Conservation (phyloP, 2,888 invertebrate species). For the Conistra vaccinii region DNA sequence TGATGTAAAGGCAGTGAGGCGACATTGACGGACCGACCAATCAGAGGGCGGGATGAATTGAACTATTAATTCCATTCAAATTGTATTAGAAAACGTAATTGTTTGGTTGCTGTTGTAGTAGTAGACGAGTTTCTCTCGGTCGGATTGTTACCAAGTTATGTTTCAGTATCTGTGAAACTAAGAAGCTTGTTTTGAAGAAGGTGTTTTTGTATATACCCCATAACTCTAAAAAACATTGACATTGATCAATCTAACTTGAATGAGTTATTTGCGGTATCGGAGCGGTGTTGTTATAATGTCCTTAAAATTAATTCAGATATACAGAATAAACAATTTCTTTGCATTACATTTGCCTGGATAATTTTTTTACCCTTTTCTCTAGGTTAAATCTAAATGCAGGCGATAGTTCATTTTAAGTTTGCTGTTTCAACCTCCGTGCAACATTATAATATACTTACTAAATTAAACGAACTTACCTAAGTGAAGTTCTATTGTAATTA, state of each 20-base stretch:
- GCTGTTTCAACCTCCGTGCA: neutral
- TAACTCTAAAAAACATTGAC: too few species aligned
- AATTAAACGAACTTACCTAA: too few species aligned
- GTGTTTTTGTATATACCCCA: too few species aligned
- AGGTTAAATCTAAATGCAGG: neutral
- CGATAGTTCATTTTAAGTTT: neutral
- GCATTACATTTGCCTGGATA: neutral
- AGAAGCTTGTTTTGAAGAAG: neutral
- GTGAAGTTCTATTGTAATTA: too few species aligned
- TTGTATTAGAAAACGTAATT: constrained; percentile 73
- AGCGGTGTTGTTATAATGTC: too few species aligned
- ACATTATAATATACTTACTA: too few species aligned
- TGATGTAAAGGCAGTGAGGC: constrained; percentile 39
- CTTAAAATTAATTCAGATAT: too few species aligned
- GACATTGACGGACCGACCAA: constrained; percentile 76
- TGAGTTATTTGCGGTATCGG: too few species aligned
- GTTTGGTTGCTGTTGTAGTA: constrained; percentile 60
- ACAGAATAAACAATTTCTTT: too few species aligned
- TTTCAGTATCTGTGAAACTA: neutral
- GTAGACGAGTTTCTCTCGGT: constrained; percentile 1
- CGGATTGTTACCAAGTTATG: neutral
- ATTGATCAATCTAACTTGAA: too few species aligned
- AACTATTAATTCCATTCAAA: constrained; percentile 74
- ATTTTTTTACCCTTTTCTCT: neutral
- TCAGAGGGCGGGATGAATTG: constrained; percentile 74